Percentiles rank a stretch among this genome's conserved stretches.
Conservation (phyloP, 2,888 invertebrate species). For the Eupithecia subfuscata region DNA sequence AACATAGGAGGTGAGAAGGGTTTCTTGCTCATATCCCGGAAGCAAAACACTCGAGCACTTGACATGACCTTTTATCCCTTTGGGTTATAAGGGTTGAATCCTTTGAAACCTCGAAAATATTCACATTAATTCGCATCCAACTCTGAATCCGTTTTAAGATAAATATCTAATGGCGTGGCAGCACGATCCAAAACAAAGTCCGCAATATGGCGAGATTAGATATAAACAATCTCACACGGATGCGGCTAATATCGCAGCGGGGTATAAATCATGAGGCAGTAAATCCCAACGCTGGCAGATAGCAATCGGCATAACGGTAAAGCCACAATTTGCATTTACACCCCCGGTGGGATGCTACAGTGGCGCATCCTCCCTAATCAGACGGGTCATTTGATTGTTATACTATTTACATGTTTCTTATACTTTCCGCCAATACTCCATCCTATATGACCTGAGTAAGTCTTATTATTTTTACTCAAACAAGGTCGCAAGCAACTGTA, state of each 20-base stretch:
- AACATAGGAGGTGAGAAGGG: slow-evolving; percentile 47
- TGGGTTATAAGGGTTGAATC: slow-evolving; percentile 27
- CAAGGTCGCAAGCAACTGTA: not conserved
- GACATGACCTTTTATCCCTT: slow-evolving; percentile 32
- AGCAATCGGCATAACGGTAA: slow-evolving; percentile 69
- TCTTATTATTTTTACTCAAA: not conserved
- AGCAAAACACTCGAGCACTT: slow-evolving; percentile 27
- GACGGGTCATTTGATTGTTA: slow-evolving; percentile 38
- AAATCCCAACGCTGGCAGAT: slow-evolving; percentile 63
- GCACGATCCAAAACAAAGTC: slow-evolving; percentile 18
- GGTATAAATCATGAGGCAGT: slow-evolving; percentile 60
- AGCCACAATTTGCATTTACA: slow-evolving; percentile 74
- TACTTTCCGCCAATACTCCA: not conserved
- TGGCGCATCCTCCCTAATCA: slow-evolving; percentile 40
- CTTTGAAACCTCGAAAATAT: slow-evolving; percentile 24
- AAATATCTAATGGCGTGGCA: slow-evolving; percentile 14
- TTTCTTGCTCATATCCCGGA: slow-evolving; percentile 43
- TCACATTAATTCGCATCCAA: slow-evolving; percentile 24
- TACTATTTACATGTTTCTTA: slow-evolving; percentile 29
- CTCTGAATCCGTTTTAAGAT: slow-evolving; percentile 13
- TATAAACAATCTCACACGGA: slow-evolving; percentile 27
- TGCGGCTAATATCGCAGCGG: slow-evolving; percentile 41
- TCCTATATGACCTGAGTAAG: not conserved
- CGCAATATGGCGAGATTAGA: slow-evolving; percentile 26
- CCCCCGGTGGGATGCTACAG: slow-evolving; percentile 49